These are phyloP conservation scores for Parauchenoglanis ngamensis DNA, from an alignment of 2,797 vertebrate species.

Conservation along the genomic window DNA sequence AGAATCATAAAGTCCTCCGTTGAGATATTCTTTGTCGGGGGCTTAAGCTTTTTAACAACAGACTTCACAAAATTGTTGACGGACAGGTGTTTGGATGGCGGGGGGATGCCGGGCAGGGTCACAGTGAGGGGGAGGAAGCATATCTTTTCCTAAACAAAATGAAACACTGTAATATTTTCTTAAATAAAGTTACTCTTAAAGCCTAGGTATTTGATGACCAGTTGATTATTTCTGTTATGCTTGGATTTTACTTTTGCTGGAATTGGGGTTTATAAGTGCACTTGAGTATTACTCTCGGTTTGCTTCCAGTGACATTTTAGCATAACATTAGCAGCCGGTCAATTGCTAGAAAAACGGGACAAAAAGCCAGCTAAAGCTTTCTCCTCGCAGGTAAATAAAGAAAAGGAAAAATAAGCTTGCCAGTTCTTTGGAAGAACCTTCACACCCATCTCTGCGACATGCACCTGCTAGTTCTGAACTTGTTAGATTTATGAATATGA, in stretches of 20 bases:
- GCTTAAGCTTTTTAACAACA: background rate
- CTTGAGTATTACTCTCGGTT: background rate
- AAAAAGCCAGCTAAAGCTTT: conserved; percentile 29
- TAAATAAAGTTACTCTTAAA: background rate
- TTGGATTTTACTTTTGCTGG: background rate
- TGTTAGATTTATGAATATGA: conserved; percentile 15
- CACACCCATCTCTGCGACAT: conserved; percentile 2
- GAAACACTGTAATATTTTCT: background rate
- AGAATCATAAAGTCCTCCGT: background rate
- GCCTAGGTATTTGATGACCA: background rate
- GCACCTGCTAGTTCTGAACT: conserved; percentile 28
- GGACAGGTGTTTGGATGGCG: background rate
- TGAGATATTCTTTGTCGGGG: background rate
- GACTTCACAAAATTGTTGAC: background rate
- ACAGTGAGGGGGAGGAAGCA: too few species aligned
- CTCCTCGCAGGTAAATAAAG: conserved; percentile 28
- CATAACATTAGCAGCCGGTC: conserved; percentile 34
- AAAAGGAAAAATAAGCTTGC: conserved; percentile 27
- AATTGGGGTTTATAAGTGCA: conserved; percentile 2
- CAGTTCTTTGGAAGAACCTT: conserved; percentile 16
- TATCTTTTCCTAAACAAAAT: background rate
- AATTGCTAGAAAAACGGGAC: conserved; percentile 28
- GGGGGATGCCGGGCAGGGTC: background rate
- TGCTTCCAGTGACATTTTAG: conserved; percentile 28
- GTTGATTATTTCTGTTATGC: background rate